phyloP scores from a whole-genome alignment of 2,888 invertebrate genomes.

The Nomada hirtipes region DNA sequence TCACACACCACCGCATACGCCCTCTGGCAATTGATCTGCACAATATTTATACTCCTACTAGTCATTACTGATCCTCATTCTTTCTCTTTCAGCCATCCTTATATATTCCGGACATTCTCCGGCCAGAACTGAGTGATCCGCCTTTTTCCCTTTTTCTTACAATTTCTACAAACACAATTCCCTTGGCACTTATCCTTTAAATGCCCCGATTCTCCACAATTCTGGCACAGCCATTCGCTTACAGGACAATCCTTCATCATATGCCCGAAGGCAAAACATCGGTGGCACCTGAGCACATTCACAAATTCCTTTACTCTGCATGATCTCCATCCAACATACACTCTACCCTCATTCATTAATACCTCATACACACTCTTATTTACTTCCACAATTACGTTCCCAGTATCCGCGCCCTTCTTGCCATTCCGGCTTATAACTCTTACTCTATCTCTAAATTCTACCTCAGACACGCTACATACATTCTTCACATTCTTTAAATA shows the following conservation, averaged over 20 bases:
- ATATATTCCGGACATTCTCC: not conserved
- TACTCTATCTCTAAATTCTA: not conserved
- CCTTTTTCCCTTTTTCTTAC: not conserved
- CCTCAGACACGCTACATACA: not conserved
- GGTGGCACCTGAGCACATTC: not conserved
- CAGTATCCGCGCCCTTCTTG: not conserved
- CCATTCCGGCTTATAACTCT: not conserved
- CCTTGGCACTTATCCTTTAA: not conserved
- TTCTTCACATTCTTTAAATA: too few relatives aligned
- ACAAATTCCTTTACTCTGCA: slow-evolving; percentile 5
- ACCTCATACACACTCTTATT: not conserved
- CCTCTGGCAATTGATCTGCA: slow-evolving; percentile 31
- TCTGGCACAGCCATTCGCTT: not conserved
- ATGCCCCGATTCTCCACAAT: not conserved
- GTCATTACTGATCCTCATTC: slow-evolving; percentile 2
- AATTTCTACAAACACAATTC: not conserved
- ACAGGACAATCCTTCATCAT: slow-evolving; percentile 13
- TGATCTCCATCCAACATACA: slow-evolving; percentile 16
- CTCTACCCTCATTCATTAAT: not conserved
- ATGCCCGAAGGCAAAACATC: slow-evolving; percentile 12
- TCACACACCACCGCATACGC: slow-evolving; percentile 19
- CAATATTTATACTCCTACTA: accelerated
- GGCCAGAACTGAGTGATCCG: not conserved
- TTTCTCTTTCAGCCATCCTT: not conserved
- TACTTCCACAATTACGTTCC: slow-evolving; percentile 9